These are phyloP conservation scores for Drosophila falleni DNA, from an alignment of 2,888 invertebrate genomes.

Conservation along the genomic window DNA sequence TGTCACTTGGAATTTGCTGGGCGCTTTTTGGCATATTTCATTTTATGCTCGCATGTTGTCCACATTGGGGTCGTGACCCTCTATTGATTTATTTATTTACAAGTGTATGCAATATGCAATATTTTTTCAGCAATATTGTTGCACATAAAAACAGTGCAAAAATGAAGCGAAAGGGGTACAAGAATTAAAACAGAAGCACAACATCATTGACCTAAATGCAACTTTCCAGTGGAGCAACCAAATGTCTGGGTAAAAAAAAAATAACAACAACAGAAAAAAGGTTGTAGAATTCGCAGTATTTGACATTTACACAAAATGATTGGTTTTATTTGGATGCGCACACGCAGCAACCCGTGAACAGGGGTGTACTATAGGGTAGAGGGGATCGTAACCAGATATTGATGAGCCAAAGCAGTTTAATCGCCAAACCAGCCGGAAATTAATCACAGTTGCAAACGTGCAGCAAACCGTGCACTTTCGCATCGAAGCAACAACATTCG, in stretches of 20 bases:
- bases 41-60: constrained; percentile 24
- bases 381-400: constrained; percentile 60
- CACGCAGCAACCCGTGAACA: constrained; percentile 38
- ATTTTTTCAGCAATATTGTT: constrained; percentile 49
- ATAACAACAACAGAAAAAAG: not conserved
- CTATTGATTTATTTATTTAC: constrained; percentile 60
- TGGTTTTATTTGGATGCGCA: constrained; percentile 65
- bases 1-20: constrained; percentile 24
- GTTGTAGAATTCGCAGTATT: constrained; percentile 45
- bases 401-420: constrained; percentile 68
- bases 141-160: constrained; percentile 20
- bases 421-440: constrained; percentile 69
- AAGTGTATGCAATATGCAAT: constrained; percentile 49
- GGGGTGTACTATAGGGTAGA: not conserved
- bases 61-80: constrained; percentile 14
- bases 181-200: constrained; percentile 50
- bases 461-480: constrained; percentile 45
- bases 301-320: constrained; percentile 63
- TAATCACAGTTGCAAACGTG: constrained; percentile 63
- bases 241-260: constrained; percentile 12
- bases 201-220: constrained; percentile 65
- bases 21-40: constrained; percentile 25
- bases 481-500: constrained; percentile 6
- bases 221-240: constrained; percentile 43
- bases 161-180: constrained; percentile 14